A percentile compares a stretch with the other conserved stretches of the same genome.
phyloP scores from a whole-genome alignment of 2,888 invertebrate species.

The Mycalesis mineus region DNA sequence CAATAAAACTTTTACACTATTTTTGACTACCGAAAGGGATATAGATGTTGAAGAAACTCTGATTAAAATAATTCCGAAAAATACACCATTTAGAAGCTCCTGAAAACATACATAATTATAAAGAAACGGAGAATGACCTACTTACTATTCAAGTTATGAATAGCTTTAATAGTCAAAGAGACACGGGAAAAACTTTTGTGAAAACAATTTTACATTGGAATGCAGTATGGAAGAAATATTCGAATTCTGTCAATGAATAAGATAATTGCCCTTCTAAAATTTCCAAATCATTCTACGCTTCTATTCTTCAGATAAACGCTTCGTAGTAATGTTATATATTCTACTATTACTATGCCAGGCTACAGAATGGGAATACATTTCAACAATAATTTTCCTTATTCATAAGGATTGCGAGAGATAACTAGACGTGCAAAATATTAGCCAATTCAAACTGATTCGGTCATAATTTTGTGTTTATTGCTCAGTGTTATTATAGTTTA shows the following conservation, averaged over 20 bases:
- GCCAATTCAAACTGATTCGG: slow-evolving; percentile 18
- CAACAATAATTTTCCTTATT: slow-evolving; percentile 18
- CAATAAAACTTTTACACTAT: no score
- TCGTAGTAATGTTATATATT: no score
- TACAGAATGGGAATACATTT: slow-evolving; percentile 13
- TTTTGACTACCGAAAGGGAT: no score
- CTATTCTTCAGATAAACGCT: neutral
- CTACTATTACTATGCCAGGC: neutral
- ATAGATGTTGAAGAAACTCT: no score
- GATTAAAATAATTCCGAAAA: no score
- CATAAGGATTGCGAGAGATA: slow-evolving; percentile 13
- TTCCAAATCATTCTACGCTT: neutral
- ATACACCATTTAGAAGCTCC: no score
- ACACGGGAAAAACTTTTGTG: no score
- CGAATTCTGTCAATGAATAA: neutral
- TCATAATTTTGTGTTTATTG: slow-evolving; percentile 16
- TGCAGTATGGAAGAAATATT: neutral
- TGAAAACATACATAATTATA: no score
- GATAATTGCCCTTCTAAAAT: neutral
- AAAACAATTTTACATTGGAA: no score
- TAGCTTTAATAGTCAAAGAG: no score
- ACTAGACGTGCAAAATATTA: slow-evolving; percentile 18
- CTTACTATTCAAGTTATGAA: no score
- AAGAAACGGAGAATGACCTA: no score
- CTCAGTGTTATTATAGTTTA: neutral